Base-by-base conservation (phyloP, 2,113 vertebrate genomes). In the Dipodomys merriami region DNA sequence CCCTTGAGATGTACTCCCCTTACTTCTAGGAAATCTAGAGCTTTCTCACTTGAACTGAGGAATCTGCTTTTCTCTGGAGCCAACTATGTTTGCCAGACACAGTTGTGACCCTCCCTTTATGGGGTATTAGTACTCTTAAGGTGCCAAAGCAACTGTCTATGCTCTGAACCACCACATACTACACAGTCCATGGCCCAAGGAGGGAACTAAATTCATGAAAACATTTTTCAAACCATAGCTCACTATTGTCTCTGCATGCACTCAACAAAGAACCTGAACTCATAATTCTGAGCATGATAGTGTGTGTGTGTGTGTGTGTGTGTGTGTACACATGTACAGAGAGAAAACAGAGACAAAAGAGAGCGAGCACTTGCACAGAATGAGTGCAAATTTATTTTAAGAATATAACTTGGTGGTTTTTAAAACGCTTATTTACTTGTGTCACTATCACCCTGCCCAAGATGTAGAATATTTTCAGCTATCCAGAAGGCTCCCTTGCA, bases 301-400 rank as follows among this genome's bases (percentile, higher is more conserved):
- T 25, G 19, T 62, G 60, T 88, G 27, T 12, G 20, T 29, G 44
- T 72, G 57, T 53, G n/a, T n/a, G 13, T 30, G 44, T 39, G 7
- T 1, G 57, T 16, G 2, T 30, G 29, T 6, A 1, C 2, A 68
- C 10, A 29, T n/a, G 16, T 11, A n/a, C 11, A 25, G 4, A 27
- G 1, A 11, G 5, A n/a, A 74, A 27, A 39, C 25, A 25, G 6
- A 76, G 8, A 77, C 1, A 57, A 2, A 73, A 46, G 3, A 77
- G 18, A 53, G 5, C 68, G 0, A 29, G 4, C 22, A 23, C 35
- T 33, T 71, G 20, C 46, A 44, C n/a, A 44, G 73, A 44, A 49
- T 39, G 57, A 49, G 44, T 44, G 39, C 19, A 67, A 30, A 76
- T 53, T 7, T 15, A 60, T 49, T 57, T 64, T 74, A 76, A 35